Conservation (phyloP, 2,888 invertebrate genomes). For the Alloscopus bannaensis region DNA sequence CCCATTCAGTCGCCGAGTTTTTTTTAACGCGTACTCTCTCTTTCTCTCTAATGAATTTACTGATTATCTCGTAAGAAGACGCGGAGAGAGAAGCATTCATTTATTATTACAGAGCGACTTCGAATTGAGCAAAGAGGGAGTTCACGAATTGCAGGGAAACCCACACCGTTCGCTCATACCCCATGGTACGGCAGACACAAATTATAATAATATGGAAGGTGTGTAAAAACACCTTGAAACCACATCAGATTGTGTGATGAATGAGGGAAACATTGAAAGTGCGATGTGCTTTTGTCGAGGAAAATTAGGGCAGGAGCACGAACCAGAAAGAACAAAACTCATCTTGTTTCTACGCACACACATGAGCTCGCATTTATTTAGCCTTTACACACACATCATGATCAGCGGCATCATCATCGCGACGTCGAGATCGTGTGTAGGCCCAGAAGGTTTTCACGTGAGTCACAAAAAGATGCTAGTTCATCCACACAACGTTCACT, state of each 20-base stretch:
- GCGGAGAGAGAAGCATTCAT: not conserved
- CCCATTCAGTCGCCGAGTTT: constrained; percentile 23
- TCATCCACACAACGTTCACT: too few species aligned
- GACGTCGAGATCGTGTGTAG: not conserved
- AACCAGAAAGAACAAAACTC: constrained; percentile 19
- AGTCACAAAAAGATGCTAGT: too few species aligned
- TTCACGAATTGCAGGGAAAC: not conserved
- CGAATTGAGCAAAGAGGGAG: not conserved
- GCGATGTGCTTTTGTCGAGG: constrained; percentile 5
- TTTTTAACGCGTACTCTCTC: too few species aligned
- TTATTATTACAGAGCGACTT: not conserved
- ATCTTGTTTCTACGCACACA: constrained; percentile 7
- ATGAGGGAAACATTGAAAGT: constrained; percentile 51
- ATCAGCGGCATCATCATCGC: not conserved
- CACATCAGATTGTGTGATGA: constrained; percentile 30
- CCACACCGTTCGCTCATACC: not conserved
- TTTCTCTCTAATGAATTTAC: not conserved
- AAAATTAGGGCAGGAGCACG: constrained; percentile 58
- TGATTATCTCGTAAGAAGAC: not conserved
- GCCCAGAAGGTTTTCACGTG: not conserved
- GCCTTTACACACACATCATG: constrained; percentile 2
- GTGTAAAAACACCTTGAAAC: constrained; percentile 56
- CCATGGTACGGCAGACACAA: constrained; percentile 38
- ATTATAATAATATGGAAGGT: constrained; percentile 53
- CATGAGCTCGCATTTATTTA: constrained; percentile 27